Percentiles rank a stretch among this genome's conserved stretches.
phyloP scores from a whole-genome alignment of 1,140 invertebrate genomes.

The Cataglyphis hispanica region DNA sequence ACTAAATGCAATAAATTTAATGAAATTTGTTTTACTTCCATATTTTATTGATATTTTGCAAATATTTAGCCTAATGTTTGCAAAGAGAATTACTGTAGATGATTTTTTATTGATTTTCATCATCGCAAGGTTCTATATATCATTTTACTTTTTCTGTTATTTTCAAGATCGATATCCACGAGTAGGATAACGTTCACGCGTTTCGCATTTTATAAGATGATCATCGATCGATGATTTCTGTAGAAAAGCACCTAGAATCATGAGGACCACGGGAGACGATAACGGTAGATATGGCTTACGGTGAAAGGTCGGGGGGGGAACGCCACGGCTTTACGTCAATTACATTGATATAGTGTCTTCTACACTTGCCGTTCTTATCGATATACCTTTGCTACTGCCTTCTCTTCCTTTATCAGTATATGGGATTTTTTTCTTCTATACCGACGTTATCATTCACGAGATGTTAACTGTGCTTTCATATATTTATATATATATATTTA shows the following conservation, averaged over 20 bases:
- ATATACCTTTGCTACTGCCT: constrained; percentile 36
- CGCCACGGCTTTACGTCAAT: constrained; percentile 77
- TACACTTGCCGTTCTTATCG: constrained; percentile 44
- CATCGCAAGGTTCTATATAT: constrained; percentile 48
- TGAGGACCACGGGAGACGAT: constrained; percentile 70
- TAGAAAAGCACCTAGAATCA: constrained; percentile 66
- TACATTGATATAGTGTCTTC: constrained; percentile 78
- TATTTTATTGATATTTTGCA: neutral
- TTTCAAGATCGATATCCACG: constrained; percentile 65
- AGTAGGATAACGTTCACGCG: neutral
- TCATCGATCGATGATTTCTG: constrained; percentile 65
- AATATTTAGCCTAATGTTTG: neutral
- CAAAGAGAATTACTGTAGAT: neutral
- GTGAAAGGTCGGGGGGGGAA: constrained; percentile 75
- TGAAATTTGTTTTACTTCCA: neutral
- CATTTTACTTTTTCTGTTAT: neutral
- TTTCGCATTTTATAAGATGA: constrained; percentile 49
- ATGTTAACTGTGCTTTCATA: neutral
- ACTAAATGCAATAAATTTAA: neutral
- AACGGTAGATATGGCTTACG: constrained; percentile 75
- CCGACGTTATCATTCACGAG: neutral
- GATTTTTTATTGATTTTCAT: constrained; percentile 37
- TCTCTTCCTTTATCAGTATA: constrained; percentile 26
- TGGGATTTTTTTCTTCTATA: constrained; percentile 32
- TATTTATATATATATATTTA: neutral